Percentiles rank a stretch among this genome's conserved stretches.
Evolutionary conservation across 2,113 vertebrate species (phyloP).

Genomic region (Acrocephalus kingi): DNA sequence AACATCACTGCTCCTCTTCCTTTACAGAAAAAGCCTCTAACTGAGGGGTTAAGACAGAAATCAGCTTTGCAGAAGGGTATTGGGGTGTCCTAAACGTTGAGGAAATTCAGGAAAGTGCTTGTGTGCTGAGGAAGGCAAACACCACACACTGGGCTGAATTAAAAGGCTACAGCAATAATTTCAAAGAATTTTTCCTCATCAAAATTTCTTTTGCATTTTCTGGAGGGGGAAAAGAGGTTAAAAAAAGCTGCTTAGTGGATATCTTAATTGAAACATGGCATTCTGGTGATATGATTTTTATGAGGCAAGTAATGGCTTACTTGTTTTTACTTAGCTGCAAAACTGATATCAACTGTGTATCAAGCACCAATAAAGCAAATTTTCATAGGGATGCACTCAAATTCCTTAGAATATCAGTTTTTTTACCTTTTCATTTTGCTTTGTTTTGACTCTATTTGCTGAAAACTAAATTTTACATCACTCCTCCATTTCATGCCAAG

Average conservation of each 20-base stretch:
- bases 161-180: background rate
- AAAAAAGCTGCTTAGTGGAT: no score
- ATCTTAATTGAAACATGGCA: fast-evolving
- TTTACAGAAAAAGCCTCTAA: background rate
- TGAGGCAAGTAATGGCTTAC: background rate
- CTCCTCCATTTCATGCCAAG: background rate
- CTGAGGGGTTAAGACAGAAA: background rate
- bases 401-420: background rate
- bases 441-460: background rate
- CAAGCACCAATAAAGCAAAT: background rate
- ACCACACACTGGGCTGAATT: background rate
- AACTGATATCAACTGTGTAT: background rate
- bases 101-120: background rate
- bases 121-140: background rate
- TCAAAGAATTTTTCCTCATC: background rate
- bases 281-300: background rate
- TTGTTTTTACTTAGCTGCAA: no score
- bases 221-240: fast-evolving
- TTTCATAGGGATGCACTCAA: background rate
- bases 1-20: background rate
- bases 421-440: background rate
- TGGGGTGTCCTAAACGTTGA: background rate
- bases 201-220: background rate
- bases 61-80: background rate
- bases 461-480: background rate